Evolutionary conservation across 2,113 vertebrate genomes (phyloP), one percentile per base, ranked within the genome.

Genomic region (Rhinopomastus cyanomelas): DNA sequence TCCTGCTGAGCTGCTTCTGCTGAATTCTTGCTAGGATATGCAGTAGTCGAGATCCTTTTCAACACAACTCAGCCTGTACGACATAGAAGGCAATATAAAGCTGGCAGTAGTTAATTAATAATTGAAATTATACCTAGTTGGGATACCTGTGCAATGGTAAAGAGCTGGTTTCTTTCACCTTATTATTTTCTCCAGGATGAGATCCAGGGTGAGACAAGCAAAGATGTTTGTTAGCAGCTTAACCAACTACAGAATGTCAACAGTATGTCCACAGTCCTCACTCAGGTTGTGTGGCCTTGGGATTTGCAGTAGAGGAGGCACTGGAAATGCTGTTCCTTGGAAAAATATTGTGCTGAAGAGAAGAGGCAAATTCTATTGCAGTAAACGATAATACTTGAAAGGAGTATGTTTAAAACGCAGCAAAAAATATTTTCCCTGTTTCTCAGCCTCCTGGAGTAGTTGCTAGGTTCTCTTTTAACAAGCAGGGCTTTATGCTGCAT

Each of bases 401-500:
- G 13, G 16, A 48, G 32, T 79, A n/a, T 12, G 3, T 85, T 92
- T 93, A 51, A 94, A 79, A 85, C 20, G 25, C 12, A 12, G 65
- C 19, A 23, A 74, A 81, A 89, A 60, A 4, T 37, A 65, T 26
- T 85, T 85, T 90, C 37, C 49, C 69, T 5, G 3, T 72, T 81
- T 90, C 55, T 84, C 2, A 18, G 84, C 84, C 53, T 86, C 81
- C 19, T 68, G 67, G 49, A 79, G 27, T 61, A 21, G 72, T 88
- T 72, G 53, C 48, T 90, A 18, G 46, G 27, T 90, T 81, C 71
- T 49, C 12, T 32, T n/a, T n/a, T 87, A 92, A 96, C 92, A 95
- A 92, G 74, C 56, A 82, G 71, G 16, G 87, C 89, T 92, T 93
- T 94, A 81, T 95, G 87, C 74, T 76, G 46, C 55, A 4, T 25